phyloP scores from a whole-genome alignment of 2,888 invertebrate genomes.

The Noctua janthina region DNA sequence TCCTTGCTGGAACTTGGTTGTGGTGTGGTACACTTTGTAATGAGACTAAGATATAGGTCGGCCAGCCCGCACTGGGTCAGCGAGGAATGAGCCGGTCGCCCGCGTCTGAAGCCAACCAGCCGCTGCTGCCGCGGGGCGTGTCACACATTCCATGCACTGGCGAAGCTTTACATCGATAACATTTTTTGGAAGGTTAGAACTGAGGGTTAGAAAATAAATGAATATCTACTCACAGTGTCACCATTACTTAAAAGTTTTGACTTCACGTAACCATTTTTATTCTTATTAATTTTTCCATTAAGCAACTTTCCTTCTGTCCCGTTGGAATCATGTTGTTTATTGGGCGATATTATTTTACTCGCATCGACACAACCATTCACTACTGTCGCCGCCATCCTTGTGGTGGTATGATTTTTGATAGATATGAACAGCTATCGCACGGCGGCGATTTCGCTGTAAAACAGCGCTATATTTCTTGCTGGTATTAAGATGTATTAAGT shows the following conservation, averaged over 20 bases:
- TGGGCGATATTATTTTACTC: slow-evolving; percentile 62
- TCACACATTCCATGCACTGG: slow-evolving; percentile 10
- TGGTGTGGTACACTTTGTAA: background rate
- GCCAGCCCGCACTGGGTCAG: slow-evolving; percentile 12
- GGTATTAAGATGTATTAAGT: rapidly evolving
- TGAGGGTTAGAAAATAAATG: slow-evolving; percentile 68
- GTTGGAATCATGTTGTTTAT: slow-evolving; percentile 72
- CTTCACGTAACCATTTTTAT: slow-evolving; percentile 81
- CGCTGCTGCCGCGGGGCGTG: slow-evolving; percentile 29
- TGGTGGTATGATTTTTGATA: slow-evolving; percentile 37
- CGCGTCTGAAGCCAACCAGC: background rate
- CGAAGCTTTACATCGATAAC: slow-evolving; percentile 7
- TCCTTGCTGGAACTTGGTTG: background rate
- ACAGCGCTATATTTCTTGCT: slow-evolving; percentile 11
- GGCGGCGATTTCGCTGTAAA: slow-evolving; percentile 12
- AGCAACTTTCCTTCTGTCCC: slow-evolving; percentile 69
- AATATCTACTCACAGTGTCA: slow-evolving; percentile 78
- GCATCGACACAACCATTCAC: slow-evolving; percentile 70
- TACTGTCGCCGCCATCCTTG: slow-evolving; percentile 80
- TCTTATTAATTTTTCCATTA: slow-evolving; percentile 77
- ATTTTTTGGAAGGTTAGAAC: slow-evolving; percentile 56
- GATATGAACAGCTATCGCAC: slow-evolving; percentile 2
- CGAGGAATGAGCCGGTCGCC: background rate
- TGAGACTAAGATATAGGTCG: background rate
- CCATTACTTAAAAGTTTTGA: slow-evolving; percentile 74